phyloP scores from a whole-genome alignment of 2,888 invertebrate species.

The Gari tellinella region DNA sequence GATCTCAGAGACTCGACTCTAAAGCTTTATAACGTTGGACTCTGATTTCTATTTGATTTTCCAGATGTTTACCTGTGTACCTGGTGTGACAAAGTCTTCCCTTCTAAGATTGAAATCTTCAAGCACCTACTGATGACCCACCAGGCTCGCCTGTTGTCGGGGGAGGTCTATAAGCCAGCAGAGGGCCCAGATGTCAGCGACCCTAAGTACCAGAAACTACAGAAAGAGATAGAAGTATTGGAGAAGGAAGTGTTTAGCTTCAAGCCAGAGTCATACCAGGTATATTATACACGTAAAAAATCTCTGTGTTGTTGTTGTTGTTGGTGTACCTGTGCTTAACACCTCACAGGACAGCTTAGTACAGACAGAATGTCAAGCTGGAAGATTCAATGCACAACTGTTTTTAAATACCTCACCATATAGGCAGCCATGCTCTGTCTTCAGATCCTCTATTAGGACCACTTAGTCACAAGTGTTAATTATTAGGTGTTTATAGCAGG shows the following conservation, averaged over 20 bases:
- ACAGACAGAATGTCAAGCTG: not conserved
- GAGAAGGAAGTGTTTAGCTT: constrained; percentile 55
- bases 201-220: constrained; percentile 28
- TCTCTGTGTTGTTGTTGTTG: too few species aligned
- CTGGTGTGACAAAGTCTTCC: constrained; percentile 68
- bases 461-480: too few species aligned
- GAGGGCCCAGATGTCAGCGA: constrained; percentile 14
- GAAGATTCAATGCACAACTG: not conserved
- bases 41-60: constrained; percentile 15
- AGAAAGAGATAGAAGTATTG: constrained; percentile 53
- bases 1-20: too few species aligned
- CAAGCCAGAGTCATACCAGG: constrained; percentile 33
- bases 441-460: too few species aligned
- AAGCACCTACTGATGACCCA: constrained; percentile 63
- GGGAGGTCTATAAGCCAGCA: constrained; percentile 12
- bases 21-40: too few species aligned
- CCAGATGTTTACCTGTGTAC: constrained; percentile 61
- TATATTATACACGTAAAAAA: constrained; percentile 1
- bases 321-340: too few species aligned
- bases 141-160: constrained; percentile 63
- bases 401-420: too few species aligned
- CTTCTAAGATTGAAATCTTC: constrained; percentile 59
- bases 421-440: too few species aligned
- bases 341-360: too few species aligned
- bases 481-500: too few species aligned